Evolutionary conservation across 2,113 vertebrate genomes (phyloP), one percentile per base, ranked within the genome.

Genomic region (Tautogolabrus adspersus): DNA sequence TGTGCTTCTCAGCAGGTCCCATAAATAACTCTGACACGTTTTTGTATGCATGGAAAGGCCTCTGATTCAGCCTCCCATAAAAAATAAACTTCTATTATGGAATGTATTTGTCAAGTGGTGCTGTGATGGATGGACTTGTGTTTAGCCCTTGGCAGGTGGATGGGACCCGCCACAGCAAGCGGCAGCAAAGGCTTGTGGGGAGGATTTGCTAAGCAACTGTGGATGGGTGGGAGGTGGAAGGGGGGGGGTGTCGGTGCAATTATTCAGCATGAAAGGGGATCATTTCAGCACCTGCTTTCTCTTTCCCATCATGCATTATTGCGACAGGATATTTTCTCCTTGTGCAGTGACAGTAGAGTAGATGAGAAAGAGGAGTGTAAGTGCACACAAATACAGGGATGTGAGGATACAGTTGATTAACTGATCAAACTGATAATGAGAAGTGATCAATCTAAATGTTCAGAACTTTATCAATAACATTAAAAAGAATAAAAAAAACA

Each of bases 21-120:
- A 99, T 99, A 99, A 99, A 99, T 99, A 98, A 99, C 98, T 97
- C 95, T 99, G 98, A 99, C 98, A 99, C 96, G 93, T 97, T 99
- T 99, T 97, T 98, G 97, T 98, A 99, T 99, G 98, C 98, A 99
- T 98, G 97, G 97, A 97, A 97, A 99, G 98, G 97, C 97, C 96
- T 97, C 98, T 99, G 97, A 99, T 99, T 98, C 97, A 97, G 97
- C 97, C 97, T 98, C 97, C 97, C 97, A 93, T 97, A 98, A 99
- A 98, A 99, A 99, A 99, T 99, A 99, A 99, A 99, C 97, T 99
- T 99, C 97, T 99, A 99, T 99, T 99, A 99, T 99, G 97, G 97
- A 98, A 99, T 98, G 97, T 99, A 98, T 99, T 99, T 99, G 98
- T 99, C 98, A 99, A 99, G 97, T 96, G 96, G 96, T 94, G 95